These are phyloP conservation scores for Crotalus horridus DNA, from an alignment of 2,113 vertebrate species.

Conservation along the genomic window DNA sequence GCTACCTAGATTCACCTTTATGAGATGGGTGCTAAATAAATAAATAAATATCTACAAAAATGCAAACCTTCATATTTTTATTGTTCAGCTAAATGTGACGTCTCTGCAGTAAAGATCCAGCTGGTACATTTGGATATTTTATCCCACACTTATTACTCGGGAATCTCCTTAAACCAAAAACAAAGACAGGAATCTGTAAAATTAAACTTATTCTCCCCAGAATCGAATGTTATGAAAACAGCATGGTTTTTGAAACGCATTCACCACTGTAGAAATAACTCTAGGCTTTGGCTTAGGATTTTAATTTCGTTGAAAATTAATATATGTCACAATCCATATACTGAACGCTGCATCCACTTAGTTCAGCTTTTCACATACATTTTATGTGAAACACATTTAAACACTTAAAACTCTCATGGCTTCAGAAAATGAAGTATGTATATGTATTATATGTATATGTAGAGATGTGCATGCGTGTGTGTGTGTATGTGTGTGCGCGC, in stretches of 20 bases:
- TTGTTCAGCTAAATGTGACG: neutral
- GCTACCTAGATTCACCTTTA: neutral
- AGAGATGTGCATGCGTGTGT: neutral
- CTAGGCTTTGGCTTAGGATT: constrained; percentile 31
- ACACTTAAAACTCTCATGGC: neutral
- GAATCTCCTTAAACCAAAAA: neutral
- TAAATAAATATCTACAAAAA: neutral
- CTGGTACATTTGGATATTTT: neutral
- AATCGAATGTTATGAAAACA: neutral
- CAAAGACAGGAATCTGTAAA: neutral
- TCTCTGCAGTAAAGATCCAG: no score
- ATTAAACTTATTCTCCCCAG: constrained; percentile 7
- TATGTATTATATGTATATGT: neutral
- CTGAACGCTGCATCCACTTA: constrained; percentile 7
- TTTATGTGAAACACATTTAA: neutral
- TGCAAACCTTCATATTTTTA: neutral
- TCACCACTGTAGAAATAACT: neutral
- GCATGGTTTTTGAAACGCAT: neutral
- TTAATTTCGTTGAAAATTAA: constrained; percentile 6
- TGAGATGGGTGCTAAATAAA: neutral
- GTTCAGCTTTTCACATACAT: neutral
- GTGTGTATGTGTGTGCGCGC: no score
- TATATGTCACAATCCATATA: neutral
- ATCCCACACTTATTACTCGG: neutral
- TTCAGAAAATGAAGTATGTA: neutral